Percentiles rank a stretch among this genome's conserved stretches.
These are phyloP conservation scores for Cairina moschata DNA, from an alignment of 2,113 vertebrate species.

Conservation along the genomic window DNA sequence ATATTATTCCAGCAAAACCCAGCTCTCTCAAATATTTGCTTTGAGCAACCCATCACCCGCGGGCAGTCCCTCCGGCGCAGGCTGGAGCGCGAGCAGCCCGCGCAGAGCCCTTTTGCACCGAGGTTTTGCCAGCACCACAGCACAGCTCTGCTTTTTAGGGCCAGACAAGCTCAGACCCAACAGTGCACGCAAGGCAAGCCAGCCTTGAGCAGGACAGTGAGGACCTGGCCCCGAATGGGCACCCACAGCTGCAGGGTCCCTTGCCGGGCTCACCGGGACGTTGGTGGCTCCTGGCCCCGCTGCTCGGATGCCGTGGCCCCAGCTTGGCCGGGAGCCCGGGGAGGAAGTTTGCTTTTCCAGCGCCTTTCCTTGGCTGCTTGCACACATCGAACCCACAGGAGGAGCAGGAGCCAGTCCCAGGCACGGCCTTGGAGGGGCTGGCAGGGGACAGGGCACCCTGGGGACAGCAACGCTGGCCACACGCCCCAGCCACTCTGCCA, in stretches of 20 bases:
- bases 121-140: too few relatives aligned
- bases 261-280: too few relatives aligned
- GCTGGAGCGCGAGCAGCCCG: too few relatives aligned
- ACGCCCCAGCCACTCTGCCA: too few relatives aligned
- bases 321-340: background rate
- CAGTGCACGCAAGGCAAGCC: background rate
- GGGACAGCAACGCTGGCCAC: too few relatives aligned
- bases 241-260: background rate
- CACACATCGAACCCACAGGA: too few relatives aligned
- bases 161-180: background rate
- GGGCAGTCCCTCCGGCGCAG: background rate
- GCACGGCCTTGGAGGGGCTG: background rate
- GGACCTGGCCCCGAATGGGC: background rate
- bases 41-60: background rate
- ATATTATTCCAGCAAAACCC: background rate
- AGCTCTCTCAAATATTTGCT: conserved; percentile 20
- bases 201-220: too few relatives aligned
- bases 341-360: background rate
- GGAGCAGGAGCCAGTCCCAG: background rate
- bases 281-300: background rate
- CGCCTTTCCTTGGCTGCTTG: background rate
- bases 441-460: too few relatives aligned
- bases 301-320: background rate
- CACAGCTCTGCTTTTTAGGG: background rate
- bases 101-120: background rate